Evolutionary conservation across 2,113 vertebrate genomes (phyloP).

Genomic region (Aplodontia rufa): DNA sequence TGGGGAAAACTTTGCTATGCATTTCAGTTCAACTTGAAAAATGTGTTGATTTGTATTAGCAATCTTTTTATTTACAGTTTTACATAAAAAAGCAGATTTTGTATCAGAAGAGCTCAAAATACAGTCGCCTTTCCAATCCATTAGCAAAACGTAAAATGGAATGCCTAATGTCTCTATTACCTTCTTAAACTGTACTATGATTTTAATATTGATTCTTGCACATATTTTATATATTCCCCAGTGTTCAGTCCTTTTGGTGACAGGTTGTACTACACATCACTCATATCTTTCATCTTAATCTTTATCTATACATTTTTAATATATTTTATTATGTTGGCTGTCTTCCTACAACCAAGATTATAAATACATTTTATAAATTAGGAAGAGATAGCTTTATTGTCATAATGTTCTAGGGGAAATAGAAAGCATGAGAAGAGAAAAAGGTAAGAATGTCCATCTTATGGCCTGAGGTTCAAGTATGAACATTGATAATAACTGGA

Average conservation of each 20-base stretch:
- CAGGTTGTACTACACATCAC: constrained; percentile 47
- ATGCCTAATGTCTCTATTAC: constrained; percentile 15
- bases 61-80: constrained; percentile 52
- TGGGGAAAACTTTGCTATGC: background rate
- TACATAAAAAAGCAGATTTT: constrained; percentile 53
- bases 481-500: background rate
- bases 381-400: constrained; percentile 38
- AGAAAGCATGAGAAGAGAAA: background rate
- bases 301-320: constrained; percentile 28
- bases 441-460: background rate
- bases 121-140: constrained; percentile 3
- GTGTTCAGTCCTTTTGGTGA: background rate
- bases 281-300: constrained; percentile 50
- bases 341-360: constrained; percentile 25
- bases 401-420: background rate
- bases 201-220: constrained; percentile 66
- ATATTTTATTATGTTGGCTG: background rate
- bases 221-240: background rate
- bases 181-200: constrained; percentile 31
- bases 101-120: constrained; percentile 40
- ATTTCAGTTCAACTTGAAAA: constrained; percentile 49
- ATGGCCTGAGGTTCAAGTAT: background rate
- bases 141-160: constrained; percentile 56
- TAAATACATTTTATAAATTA: constrained; percentile 48
- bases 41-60: background rate